These are phyloP conservation scores for Hypomecis atomaria DNA, from an alignment of 2,888 invertebrate species.

Conservation along the genomic window DNA sequence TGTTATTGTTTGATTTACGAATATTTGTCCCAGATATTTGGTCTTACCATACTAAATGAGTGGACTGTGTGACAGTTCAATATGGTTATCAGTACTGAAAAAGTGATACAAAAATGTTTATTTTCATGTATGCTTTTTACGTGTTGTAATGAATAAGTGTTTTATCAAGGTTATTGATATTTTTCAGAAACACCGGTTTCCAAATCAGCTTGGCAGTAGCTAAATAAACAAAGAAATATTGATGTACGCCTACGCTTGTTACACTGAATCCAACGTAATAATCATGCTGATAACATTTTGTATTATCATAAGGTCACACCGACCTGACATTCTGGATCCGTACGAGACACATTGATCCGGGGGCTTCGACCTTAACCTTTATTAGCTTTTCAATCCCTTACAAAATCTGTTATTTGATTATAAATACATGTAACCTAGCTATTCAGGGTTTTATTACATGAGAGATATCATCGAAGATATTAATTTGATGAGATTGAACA, in stretches of 20 bases:
- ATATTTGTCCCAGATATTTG: no score
- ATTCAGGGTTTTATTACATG: no score
- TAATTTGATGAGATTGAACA: no score
- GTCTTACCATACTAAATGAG: no score
- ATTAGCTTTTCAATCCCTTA: slow-evolving; percentile 23
- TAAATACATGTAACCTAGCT: no score
- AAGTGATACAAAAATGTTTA: no score
- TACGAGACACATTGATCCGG: slow-evolving; percentile 37
- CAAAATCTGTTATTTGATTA: not conserved
- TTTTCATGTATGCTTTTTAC: not conserved
- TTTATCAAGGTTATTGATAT: not conserved
- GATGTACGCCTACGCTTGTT: not conserved
- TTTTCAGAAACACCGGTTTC: not conserved
- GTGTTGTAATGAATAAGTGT: not conserved
- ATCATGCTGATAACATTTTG: slow-evolving; percentile 38
- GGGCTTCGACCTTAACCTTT: slow-evolving; percentile 35
- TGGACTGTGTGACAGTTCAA: no score
- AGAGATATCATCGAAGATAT: no score
- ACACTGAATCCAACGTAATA: slow-evolving; percentile 23
- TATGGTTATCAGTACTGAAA: no score
- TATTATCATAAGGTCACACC: slow-evolving; percentile 28
- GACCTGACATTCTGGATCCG: slow-evolving; percentile 39
- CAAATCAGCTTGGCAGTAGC: not conserved
- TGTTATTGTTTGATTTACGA: no score
- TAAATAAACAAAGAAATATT: slow-evolving; percentile 1